A percentile compares a stretch with the other conserved stretches of the same genome.
Evolutionary conservation across 2,888 invertebrate genomes (phyloP).

Genomic region (Agriopis aurantiaria): DNA sequence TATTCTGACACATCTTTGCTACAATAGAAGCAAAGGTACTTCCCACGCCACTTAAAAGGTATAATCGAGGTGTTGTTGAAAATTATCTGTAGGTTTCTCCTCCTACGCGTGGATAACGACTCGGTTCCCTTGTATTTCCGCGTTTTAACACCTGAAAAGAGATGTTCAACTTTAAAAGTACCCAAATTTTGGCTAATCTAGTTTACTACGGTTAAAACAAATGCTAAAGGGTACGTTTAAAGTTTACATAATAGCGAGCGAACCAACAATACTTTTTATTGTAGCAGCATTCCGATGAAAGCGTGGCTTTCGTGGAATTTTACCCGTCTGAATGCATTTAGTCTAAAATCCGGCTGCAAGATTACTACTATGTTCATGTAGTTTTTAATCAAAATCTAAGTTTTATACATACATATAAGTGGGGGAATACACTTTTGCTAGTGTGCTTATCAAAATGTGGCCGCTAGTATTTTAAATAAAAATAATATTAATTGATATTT

Average conservation of each 20-base stretch:
- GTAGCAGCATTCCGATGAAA: too few relatives aligned
- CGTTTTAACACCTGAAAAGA: constrained; percentile 76
- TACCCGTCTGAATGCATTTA: too few relatives aligned
- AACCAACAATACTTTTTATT: neutral
- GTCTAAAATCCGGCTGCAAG: too few relatives aligned
- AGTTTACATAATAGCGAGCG: constrained; percentile 48
- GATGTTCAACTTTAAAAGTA: constrained; percentile 81
- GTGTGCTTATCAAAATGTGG: too few relatives aligned
- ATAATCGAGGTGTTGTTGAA: constrained; percentile 80
- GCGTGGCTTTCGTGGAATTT: too few relatives aligned
- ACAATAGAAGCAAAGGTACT: constrained; percentile 80
- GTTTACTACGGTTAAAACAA: constrained; percentile 47
- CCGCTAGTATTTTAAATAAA: too few relatives aligned
- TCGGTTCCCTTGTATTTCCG: constrained; percentile 72
- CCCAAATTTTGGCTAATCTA: constrained; percentile 56
- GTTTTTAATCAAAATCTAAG: too few relatives aligned
- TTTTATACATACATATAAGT: too few relatives aligned
- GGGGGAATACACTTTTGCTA: too few relatives aligned
- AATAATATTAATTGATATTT: too few relatives aligned
- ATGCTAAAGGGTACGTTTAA: constrained; percentile 71
- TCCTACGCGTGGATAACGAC: constrained; percentile 76
- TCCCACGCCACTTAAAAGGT: constrained; percentile 83
- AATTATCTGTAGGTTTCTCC: constrained; percentile 75
- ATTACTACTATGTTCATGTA: too few relatives aligned
- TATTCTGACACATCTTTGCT: constrained; percentile 74